A percentile compares a stretch with the other conserved stretches of the same genome.
phyloP scores from a whole-genome alignment of 2,888 invertebrate genomes.

The Philopedon plagiatum region DNA sequence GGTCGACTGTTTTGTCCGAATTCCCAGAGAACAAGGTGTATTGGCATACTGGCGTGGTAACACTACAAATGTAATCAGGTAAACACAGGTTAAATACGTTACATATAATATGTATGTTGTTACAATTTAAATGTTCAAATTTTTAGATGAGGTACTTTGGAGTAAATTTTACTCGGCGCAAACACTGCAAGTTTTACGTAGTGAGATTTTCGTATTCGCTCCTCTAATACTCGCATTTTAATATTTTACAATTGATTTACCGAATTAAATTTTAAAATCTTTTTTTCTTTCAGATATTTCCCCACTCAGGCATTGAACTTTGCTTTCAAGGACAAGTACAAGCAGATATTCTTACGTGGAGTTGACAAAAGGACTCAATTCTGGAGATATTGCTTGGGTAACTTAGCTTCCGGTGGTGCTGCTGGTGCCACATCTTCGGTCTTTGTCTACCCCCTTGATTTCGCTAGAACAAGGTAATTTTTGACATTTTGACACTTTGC shows the following conservation, averaged over 20 bases:
- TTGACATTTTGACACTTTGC: background rate
- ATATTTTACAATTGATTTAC: conserved; percentile 77
- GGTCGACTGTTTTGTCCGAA: conserved; percentile 86
- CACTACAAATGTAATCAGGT: conserved; percentile 93
- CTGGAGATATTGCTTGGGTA: conserved; percentile 89
- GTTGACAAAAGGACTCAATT: conserved; percentile 92
- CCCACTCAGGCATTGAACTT: conserved; percentile 92
- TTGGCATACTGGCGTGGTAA: conserved; percentile 94
- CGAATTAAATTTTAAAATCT: no score
- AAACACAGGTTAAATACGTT: conserved; percentile 62
- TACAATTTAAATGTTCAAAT: no score
- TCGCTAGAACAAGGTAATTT: conserved; percentile 88
- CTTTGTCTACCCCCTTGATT: conserved; percentile 96
- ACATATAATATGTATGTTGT: no score
- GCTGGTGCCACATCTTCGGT: conserved; percentile 95
- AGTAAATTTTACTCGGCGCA: no score
- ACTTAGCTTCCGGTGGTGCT: conserved; percentile 93
- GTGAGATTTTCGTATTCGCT: no score
- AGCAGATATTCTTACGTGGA: conserved; percentile 85
- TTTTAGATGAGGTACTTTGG: no score
- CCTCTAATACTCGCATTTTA: background rate
- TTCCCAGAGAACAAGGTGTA: conserved; percentile 90
- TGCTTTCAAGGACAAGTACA: conserved; percentile 96
- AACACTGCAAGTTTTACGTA: no score
- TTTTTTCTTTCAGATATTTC: conserved; percentile 40